Conservation (phyloP, 2,888 invertebrate genomes). For the Xylocampa areola region DNA sequence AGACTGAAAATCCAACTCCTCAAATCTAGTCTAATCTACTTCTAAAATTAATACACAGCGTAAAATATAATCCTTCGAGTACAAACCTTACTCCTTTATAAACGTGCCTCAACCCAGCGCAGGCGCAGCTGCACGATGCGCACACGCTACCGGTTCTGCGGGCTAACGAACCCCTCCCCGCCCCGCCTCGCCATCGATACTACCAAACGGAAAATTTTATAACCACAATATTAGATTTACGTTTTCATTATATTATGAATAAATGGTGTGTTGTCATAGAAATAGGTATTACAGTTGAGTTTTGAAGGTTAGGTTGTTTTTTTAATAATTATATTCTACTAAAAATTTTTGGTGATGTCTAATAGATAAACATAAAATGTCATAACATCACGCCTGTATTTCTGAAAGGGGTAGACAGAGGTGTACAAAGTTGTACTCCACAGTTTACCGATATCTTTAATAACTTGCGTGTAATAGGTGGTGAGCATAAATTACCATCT, state of each 20-base stretch:
- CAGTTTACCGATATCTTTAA: too few relatives aligned
- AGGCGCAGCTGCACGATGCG: slow-evolving; percentile 86
- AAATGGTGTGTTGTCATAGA: slow-evolving; percentile 29
- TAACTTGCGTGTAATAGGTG: too few relatives aligned
- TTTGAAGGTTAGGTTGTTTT: neutral
- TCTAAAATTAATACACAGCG: too few relatives aligned
- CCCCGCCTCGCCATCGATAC: slow-evolving; percentile 66
- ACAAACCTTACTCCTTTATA: slow-evolving; percentile 41
- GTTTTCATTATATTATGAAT: slow-evolving; percentile 45
- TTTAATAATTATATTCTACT: neutral
- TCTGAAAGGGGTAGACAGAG: too few relatives aligned
- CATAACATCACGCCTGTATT: too few relatives aligned
- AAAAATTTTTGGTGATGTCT: neutral
- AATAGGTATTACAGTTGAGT: slow-evolving; percentile 6
- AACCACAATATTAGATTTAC: slow-evolving; percentile 66
- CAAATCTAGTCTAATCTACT: too few relatives aligned
- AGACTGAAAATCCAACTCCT: too few relatives aligned
- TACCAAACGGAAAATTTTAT: slow-evolving; percentile 80
- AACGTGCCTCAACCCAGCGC: slow-evolving; percentile 70
- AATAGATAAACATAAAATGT: too few relatives aligned
- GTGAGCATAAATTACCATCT: too few relatives aligned
- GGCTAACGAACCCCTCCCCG: slow-evolving; percentile 79
- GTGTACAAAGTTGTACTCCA: too few relatives aligned
- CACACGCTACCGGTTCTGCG: slow-evolving; percentile 88
- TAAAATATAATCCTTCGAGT: slow-evolving; percentile 12